phyloP scores from a whole-genome alignment of 1,140 invertebrate species.

The Periplaneta americana region DNA sequence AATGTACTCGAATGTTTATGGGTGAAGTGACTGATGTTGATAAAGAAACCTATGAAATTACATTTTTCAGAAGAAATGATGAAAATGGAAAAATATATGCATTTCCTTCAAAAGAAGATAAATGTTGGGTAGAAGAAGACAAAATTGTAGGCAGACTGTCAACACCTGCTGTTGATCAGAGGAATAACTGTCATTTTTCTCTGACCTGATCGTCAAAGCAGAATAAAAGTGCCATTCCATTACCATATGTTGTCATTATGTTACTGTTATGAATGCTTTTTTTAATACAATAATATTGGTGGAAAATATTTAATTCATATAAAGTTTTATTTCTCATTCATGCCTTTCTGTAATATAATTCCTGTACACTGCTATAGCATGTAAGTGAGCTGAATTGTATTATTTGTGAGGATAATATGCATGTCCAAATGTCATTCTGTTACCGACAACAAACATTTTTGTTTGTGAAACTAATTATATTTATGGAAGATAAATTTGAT shows the following conservation, averaged over 20 bases:
- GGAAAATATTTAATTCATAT: background rate
- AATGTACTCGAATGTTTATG: background rate
- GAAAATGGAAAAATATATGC: background rate
- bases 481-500: no score
- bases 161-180: background rate
- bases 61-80: background rate
- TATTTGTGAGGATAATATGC: background rate
- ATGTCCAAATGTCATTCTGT: no score
- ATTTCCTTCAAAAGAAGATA: background rate
- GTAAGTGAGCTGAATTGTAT: no score
- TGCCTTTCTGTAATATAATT: background rate
- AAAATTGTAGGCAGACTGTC: background rate
- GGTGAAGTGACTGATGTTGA: background rate
- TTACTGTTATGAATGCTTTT: background rate
- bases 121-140: background rate
- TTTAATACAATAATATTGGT: background rate
- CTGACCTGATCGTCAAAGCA: background rate
- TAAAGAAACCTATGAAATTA: background rate
- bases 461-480: no score
- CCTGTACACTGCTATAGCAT: no score
- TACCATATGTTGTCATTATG: constrained; percentile 2
- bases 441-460: no score
- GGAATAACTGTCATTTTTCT: background rate
- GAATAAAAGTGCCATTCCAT: background rate
- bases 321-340: background rate